A percentile compares a stretch with the other conserved stretches of the same genome.
Evolutionary conservation across 2,113 vertebrate species (phyloP).

Genomic region (Poeciliopsis prolifica): DNA sequence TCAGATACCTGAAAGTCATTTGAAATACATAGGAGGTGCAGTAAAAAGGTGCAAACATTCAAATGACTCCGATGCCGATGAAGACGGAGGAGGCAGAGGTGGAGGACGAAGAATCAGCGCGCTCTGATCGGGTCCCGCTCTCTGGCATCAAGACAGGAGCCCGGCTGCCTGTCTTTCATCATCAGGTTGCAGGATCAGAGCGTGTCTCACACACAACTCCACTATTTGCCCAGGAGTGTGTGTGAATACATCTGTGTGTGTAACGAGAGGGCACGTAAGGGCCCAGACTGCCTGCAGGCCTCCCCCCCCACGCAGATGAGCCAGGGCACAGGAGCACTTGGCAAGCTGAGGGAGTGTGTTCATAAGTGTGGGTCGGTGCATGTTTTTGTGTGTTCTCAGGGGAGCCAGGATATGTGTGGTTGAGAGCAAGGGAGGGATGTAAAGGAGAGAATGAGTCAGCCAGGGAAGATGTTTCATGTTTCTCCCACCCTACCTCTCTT

Average conservation of each 20-base stretch:
- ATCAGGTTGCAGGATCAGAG: constrained; percentile 76
- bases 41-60: constrained; percentile 38
- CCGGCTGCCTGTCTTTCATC: constrained; percentile 77
- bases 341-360: constrained; percentile 62
- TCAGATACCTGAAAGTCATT: constrained; percentile 15
- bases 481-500: constrained; percentile 24
- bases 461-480: constrained; percentile 58
- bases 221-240: constrained; percentile 44
- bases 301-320: constrained; percentile 76
- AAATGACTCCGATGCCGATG: constrained; percentile 55
- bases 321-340: constrained; percentile 70
- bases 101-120: constrained; percentile 65
- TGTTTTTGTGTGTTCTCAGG: constrained; percentile 43
- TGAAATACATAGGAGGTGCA: constrained; percentile 12
- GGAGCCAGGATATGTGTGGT: constrained; percentile 45
- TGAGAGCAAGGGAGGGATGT: constrained; percentile 40
- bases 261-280: constrained; percentile 70
- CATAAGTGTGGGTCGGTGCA: constrained; percentile 43
- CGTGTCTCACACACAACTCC: constrained; percentile 71
- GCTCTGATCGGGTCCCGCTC: constrained; percentile 70
- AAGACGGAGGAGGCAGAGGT: constrained; percentile 53
- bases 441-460: constrained; percentile 68
- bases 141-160: constrained; percentile 73
- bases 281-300: constrained; percentile 80
- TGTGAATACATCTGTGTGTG: constrained; percentile 47